These are phyloP conservation scores for Heliconius ethilla DNA, from an alignment of 2,888 invertebrate species.

Conservation along the genomic window DNA sequence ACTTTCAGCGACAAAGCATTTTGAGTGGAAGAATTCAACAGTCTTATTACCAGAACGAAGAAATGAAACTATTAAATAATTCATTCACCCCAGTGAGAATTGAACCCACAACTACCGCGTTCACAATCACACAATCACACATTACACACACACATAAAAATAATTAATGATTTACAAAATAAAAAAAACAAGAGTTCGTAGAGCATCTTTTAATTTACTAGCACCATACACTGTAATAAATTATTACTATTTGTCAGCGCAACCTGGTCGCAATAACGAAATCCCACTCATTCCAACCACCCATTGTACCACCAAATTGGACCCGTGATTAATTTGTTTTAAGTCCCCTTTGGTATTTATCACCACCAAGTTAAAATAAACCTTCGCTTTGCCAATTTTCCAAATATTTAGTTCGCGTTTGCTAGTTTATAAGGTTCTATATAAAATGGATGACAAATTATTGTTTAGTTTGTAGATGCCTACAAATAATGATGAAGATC, in stretches of 20 bases:
- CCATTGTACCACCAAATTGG: conserved; percentile 79
- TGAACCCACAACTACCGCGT: too few species aligned
- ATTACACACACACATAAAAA: neutral
- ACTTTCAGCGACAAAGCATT: too few species aligned
- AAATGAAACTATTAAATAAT: too few species aligned
- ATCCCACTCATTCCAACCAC: conserved; percentile 59
- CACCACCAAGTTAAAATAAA: conserved; percentile 59
- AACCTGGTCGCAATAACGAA: conserved; percentile 55
- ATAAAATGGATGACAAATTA: conserved; percentile 34
- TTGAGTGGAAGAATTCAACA: too few species aligned
- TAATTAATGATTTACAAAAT: neutral
- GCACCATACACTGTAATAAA: conserved; percentile 34
- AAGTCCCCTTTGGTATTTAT: conserved; percentile 72
- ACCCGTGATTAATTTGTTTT: conserved; percentile 76
- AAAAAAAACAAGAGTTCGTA: neutral
- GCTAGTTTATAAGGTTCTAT: conserved; percentile 49
- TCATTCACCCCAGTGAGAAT: too few species aligned
- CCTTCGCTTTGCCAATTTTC: conserved; percentile 46
- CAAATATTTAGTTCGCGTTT: conserved; percentile 45
- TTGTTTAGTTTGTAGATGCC: conserved; percentile 73
- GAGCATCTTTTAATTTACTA: neutral
- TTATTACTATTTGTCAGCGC: conserved; percentile 44
- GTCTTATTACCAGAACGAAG: too few species aligned
- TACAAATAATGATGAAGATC: conserved; percentile 62
- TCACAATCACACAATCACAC: too few species aligned